These are phyloP conservation scores for Tetragonisca angustula DNA, from an alignment of 2,888 invertebrate genomes.

Conservation along the genomic window DNA sequence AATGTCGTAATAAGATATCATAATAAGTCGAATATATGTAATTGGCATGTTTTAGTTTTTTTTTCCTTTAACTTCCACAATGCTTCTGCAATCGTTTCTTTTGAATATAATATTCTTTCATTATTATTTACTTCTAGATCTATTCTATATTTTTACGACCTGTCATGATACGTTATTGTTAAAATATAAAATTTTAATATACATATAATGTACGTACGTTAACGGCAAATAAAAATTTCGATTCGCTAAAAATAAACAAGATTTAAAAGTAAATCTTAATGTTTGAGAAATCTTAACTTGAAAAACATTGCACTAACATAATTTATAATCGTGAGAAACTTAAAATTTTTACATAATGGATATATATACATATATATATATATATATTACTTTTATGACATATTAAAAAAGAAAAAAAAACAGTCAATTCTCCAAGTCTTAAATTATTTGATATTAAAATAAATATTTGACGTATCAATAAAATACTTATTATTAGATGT, in stretches of 20 bases:
- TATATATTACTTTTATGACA: background rate
- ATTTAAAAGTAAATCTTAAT: background rate
- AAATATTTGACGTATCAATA: slow-evolving; percentile 28
- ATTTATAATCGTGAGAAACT: background rate
- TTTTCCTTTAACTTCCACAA: background rate
- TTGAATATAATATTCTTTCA: background rate
- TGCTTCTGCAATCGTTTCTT: background rate
- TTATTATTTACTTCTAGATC: background rate
- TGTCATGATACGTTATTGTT: background rate
- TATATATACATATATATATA: background rate
- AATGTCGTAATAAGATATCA: background rate
- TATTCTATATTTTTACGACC: background rate
- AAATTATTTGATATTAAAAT: slow-evolving; percentile 26
- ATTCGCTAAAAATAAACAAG: background rate
- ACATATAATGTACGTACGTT: background rate
- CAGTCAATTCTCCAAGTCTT: background rate
- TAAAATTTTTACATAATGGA: background rate
- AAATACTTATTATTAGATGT: slow-evolving; percentile 41
- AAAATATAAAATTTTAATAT: background rate
- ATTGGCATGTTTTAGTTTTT: background rate
- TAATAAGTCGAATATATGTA: background rate
- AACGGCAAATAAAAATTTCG: background rate
- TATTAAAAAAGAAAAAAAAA: background rate
- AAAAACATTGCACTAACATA: background rate
- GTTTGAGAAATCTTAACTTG: background rate